Percentiles rank a stretch among this genome's conserved stretches.
phyloP scores from a whole-genome alignment of 1,140 invertebrate species.

The Panulirus ornatus region DNA sequence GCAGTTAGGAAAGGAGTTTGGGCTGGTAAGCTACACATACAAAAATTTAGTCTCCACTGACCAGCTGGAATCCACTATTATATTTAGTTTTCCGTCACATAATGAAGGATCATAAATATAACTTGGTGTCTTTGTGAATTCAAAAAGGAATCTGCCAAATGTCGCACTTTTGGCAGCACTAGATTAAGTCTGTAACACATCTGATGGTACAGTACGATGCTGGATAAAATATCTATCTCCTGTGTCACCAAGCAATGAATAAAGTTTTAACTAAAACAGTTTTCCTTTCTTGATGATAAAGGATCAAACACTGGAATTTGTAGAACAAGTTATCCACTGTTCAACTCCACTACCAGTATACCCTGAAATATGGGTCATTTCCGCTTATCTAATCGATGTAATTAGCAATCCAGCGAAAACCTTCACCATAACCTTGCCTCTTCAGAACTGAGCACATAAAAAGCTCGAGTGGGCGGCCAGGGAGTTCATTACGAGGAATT shows the following conservation, averaged over 20 bases:
- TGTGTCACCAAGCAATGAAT: conserved; percentile 12
- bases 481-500: conserved; percentile 91
- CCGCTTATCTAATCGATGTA: conserved; percentile 90
- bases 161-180: conserved; percentile 21
- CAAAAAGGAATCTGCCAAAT: conserved; percentile 13
- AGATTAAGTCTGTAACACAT: background rate
- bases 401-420: conserved; percentile 99
- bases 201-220: background rate
- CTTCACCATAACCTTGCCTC: conserved; percentile 99
- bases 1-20: conserved; percentile 16
- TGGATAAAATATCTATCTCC: background rate
- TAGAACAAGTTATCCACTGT: background rate
- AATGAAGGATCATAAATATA: conserved; percentile 1
- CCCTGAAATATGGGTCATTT: background rate
- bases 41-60: conserved; percentile 32
- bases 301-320: background rate
- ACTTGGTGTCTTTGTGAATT: conserved; percentile 8
- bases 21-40: conserved; percentile 48
- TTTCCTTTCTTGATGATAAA: background rate
- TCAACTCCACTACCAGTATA: conserved; percentile 15
- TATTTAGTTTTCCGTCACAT: background rate
- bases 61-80: conserved; percentile 33
- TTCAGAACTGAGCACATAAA: conserved; percentile 99
- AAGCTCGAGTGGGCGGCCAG: conserved; percentile 96
- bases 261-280: background rate